Percentiles rank a stretch among this genome's conserved stretches.
These are phyloP conservation scores for Onychostoma macrolepis DNA, from an alignment of 2,113 vertebrate genomes.

Conservation along the genomic window DNA sequence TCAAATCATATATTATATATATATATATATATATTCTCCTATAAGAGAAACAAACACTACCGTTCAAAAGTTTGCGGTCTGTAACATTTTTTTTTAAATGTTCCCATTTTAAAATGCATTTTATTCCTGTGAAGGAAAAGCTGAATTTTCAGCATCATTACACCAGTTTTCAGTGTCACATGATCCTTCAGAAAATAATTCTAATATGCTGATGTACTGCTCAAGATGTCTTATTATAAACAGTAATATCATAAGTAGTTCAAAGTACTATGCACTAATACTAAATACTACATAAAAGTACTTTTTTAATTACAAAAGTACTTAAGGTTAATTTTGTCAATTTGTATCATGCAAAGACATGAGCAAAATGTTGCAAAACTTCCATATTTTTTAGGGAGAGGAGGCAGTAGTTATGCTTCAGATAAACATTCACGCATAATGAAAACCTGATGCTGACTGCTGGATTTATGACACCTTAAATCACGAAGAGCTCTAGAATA, in stretches of 20 bases:
- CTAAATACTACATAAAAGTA: too few species aligned
- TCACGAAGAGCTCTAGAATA: background rate
- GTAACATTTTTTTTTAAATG: background rate
- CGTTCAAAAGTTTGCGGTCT: background rate
- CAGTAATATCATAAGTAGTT: too few species aligned
- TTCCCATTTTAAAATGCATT: too few species aligned
- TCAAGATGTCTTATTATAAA: too few species aligned
- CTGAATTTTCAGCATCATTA: too few species aligned
- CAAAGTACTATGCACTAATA: too few species aligned
- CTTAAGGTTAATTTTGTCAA: background rate
- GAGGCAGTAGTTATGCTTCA: background rate
- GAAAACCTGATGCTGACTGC: slow-evolving; percentile 8
- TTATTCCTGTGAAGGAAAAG: too few species aligned
- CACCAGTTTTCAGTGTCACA: too few species aligned
- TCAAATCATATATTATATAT: too few species aligned
- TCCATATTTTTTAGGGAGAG: background rate
- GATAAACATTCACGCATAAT: background rate
- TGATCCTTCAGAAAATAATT: too few species aligned
- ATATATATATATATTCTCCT: background rate
- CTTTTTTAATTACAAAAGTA: too few species aligned
- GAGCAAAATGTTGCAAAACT: background rate
- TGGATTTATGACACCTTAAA: background rate
- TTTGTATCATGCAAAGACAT: background rate
- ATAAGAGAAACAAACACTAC: background rate
- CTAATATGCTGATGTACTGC: too few species aligned